Percentiles rank a stretch among this genome's conserved stretches.
These are phyloP conservation scores for Euplagia quadripunctaria DNA, from an alignment of 2,888 invertebrate species.

Conservation along the genomic window DNA sequence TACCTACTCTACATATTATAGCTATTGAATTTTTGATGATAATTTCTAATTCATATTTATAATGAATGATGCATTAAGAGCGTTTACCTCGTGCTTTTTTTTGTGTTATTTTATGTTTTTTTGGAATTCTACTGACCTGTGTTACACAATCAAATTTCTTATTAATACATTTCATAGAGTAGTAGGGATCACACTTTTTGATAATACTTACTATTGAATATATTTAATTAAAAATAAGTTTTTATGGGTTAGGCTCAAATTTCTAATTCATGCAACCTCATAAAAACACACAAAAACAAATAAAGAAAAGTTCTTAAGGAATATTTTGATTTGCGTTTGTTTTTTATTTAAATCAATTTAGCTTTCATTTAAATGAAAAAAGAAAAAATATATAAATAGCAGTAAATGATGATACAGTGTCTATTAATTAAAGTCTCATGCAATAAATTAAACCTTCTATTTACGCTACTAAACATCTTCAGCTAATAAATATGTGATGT, in stretches of 20 bases:
- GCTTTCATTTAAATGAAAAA: slow-evolving; percentile 57
- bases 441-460: slow-evolving; percentile 26
- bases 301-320: neutral
- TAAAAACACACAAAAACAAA: no score
- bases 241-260: no score
- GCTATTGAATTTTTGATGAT: neutral
- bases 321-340: slow-evolving; percentile 42
- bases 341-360: slow-evolving; percentile 44
- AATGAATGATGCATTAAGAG: slow-evolving; percentile 38
- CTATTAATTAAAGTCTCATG: slow-evolving; percentile 44
- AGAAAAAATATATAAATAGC: no score
- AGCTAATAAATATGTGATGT: no score
- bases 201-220: no score
- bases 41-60: slow-evolving; percentile 17
- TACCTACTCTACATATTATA: neutral
- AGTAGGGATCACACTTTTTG: no score
- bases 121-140: neutral
- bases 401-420: slow-evolving; percentile 62
- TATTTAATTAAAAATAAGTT: no score
- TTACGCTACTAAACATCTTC: slow-evolving; percentile 15
- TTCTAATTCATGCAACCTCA: no score
- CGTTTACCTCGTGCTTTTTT: neutral
- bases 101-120: neutral
- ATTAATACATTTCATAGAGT: no score
- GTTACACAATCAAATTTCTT: neutral